Conservation (phyloP, 1,140 invertebrate genomes). For the Microplitis mediator region DNA sequence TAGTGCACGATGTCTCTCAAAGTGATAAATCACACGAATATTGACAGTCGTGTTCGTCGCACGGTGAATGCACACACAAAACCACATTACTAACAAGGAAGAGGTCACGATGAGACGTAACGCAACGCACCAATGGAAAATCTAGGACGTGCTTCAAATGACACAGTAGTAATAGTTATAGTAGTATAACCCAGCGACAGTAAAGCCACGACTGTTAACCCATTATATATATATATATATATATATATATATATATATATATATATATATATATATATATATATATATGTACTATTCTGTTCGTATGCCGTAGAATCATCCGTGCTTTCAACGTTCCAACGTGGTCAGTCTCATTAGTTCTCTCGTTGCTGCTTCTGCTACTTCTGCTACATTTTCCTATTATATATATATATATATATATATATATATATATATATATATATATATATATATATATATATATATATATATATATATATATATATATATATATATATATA, state of each 20-base stretch:
- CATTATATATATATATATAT: not conserved
- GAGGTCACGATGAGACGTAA: conserved; percentile 5
- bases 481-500: not conserved
- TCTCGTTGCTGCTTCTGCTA: not conserved
- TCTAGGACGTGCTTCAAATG: conserved; percentile 9
- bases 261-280: not conserved
- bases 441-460: too few species aligned
- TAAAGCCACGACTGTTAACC: conserved; percentile 3
- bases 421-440: too few species aligned
- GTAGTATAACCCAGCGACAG: not conserved
- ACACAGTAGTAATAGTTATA: conserved; percentile 2
- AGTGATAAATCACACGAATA: conserved; percentile 15
- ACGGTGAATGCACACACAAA: conserved; percentile 7
- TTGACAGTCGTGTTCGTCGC: not conserved
- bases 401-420: not conserved
- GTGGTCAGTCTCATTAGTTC: conserved; percentile 7
- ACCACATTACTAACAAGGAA: not conserved
- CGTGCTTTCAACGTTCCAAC: not conserved
- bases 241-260: not conserved
- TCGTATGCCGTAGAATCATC: not conserved
- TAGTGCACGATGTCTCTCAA: not conserved
- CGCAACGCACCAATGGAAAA: not conserved
- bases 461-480: too few species aligned
- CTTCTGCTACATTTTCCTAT: not conserved
- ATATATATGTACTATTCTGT: not conserved